These are phyloP conservation scores for Kobus ellipsiprymnus DNA, from an alignment of 2,113 vertebrate species.

Conservation along the genomic window DNA sequence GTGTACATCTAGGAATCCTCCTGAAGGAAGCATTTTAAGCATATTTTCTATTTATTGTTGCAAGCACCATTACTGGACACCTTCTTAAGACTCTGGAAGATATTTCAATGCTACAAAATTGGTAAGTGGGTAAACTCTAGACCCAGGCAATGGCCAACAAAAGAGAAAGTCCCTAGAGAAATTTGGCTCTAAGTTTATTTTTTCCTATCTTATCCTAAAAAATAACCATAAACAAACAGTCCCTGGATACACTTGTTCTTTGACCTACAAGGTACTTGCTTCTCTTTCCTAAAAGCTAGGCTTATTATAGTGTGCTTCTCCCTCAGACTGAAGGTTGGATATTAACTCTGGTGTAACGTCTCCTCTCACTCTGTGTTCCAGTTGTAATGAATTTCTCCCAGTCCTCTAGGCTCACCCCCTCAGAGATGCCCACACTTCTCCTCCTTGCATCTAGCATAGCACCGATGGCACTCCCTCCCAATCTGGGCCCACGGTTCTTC, in stretches of 20 bases:
- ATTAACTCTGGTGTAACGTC: neutral
- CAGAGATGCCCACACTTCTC: neutral
- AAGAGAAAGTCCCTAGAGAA: neutral
- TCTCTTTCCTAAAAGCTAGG: neutral
- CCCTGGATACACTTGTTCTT: neutral
- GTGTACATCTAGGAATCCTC: neutral
- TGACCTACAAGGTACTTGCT: neutral
- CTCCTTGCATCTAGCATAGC: neutral
- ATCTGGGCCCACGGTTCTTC: neutral
- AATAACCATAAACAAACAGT: neutral
- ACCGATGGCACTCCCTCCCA: neutral
- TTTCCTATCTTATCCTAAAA: neutral
- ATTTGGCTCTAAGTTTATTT: neutral
- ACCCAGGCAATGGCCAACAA: neutral
- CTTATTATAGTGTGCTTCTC: neutral
- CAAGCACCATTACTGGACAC: neutral
- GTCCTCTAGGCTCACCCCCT: neutral
- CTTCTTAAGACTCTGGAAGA: neutral
- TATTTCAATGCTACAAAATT: neutral
- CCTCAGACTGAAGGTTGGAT: neutral
- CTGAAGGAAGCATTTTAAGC: neutral
- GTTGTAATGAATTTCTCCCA: neutral
- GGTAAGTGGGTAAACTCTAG: neutral
- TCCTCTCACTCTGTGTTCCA: neutral
- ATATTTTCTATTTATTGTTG: neutral